phyloP scores from a whole-genome alignment of 2,888 invertebrate genomes.

The Elegia similella region DNA sequence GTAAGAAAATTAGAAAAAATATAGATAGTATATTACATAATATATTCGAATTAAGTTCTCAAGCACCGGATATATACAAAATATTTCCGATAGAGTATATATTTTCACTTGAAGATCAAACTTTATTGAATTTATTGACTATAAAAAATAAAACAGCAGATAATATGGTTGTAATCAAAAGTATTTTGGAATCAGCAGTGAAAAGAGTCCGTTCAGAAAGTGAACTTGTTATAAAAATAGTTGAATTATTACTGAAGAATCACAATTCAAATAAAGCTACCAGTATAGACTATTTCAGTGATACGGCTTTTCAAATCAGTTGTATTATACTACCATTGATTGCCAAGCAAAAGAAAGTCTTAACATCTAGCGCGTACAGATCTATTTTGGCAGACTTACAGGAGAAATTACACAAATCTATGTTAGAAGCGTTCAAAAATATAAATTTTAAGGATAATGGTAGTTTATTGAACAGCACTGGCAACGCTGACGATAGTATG shows the following conservation, averaged over 20 bases:
- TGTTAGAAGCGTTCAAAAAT: conserved; percentile 61
- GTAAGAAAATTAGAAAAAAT: conserved; percentile 54
- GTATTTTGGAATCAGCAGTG: conserved; percentile 60
- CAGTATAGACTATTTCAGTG: conserved; percentile 55
- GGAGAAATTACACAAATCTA: conserved; percentile 60
- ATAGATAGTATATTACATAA: conserved; percentile 56
- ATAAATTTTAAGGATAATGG: conserved; percentile 53
- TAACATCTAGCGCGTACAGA: conserved; percentile 58
- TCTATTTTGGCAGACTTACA: conserved; percentile 67
- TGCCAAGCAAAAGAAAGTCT: conserved; percentile 64
- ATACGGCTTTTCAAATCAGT: conserved; percentile 65
- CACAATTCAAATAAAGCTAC: conserved; percentile 39
- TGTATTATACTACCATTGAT: conserved; percentile 65
- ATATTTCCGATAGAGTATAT: conserved; percentile 59
- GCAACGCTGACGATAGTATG: conserved; percentile 52
- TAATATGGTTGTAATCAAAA: conserved; percentile 51
- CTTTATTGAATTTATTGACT: conserved; percentile 53
- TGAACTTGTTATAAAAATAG: conserved; percentile 61
- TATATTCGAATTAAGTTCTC: conserved; percentile 62
- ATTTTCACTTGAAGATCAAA: conserved; percentile 56
- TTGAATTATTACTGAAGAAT: conserved; percentile 53
- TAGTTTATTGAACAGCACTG: conserved; percentile 34
- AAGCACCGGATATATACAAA: conserved; percentile 67
- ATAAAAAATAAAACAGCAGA: conserved; percentile 62
- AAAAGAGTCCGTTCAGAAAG: conserved; percentile 63